These are phyloP conservation scores for Arvicanthis niloticus DNA, from an alignment of 2,113 vertebrate species.

Conservation along the genomic window DNA sequence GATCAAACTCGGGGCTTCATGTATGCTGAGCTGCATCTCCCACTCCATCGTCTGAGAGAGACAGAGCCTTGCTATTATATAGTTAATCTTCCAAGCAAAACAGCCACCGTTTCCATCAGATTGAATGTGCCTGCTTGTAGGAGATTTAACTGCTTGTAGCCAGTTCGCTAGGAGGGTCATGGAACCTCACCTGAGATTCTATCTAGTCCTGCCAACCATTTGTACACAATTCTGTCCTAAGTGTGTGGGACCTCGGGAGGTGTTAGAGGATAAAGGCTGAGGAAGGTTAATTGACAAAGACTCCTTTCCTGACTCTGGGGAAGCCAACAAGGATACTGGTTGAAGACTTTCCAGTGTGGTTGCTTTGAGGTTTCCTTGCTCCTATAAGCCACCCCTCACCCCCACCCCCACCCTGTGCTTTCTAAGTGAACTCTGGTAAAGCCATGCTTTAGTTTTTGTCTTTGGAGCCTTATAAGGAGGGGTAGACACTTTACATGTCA, in stretches of 20 bases:
- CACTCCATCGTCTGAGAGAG: not conserved
- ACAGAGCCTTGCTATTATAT: not conserved
- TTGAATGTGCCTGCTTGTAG: not conserved
- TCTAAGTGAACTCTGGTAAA: not conserved
- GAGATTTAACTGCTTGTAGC: not conserved
- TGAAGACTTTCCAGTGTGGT: not conserved
- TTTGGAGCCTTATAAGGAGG: not conserved
- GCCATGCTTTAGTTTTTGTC: not conserved
- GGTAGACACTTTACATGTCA: not conserved
- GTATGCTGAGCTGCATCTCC: too few species aligned
- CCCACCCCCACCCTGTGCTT: not conserved
- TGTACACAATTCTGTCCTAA: not conserved
- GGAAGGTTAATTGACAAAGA: not conserved
- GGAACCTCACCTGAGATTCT: not conserved
- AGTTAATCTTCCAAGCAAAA: not conserved
- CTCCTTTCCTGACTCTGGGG: not conserved
- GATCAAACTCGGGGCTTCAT: not conserved
- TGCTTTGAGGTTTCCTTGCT: not conserved
- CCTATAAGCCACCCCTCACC: too few species aligned
- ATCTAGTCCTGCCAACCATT: not conserved
- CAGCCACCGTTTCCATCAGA: not conserved
- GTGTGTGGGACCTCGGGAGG: not conserved
- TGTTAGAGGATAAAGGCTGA: not conserved
- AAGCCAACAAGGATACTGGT: not conserved
- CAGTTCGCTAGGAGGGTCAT: not conserved